Conservation (phyloP, 2,797 vertebrate genomes). For the Onychomys torridus region DNA sequence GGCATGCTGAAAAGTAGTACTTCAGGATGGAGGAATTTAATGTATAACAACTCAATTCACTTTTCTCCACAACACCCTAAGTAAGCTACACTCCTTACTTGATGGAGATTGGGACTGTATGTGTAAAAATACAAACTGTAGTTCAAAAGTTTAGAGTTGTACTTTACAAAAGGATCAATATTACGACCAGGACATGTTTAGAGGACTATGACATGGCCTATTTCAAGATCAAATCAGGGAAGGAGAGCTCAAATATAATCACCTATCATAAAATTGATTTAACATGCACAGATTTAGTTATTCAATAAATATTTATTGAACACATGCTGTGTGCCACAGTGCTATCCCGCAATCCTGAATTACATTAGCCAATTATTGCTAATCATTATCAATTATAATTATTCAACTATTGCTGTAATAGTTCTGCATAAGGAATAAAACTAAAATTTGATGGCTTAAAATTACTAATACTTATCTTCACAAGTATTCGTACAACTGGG, state of each 20-base stretch:
- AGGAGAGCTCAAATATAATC: conserved; percentile 10
- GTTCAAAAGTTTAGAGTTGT: background rate
- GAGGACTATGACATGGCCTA: conserved; percentile 32
- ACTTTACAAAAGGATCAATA: conserved; percentile 38
- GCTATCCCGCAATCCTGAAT: conserved; percentile 26
- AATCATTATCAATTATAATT: conserved; percentile 37
- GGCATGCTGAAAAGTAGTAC: background rate
- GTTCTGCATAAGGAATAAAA: conserved; percentile 2
- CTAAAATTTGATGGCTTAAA: conserved; percentile 37
- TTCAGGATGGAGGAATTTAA: background rate
- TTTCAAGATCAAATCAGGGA: conserved; percentile 27
- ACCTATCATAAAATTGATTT: conserved; percentile 47
- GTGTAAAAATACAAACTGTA: conserved; percentile 24
- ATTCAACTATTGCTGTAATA: background rate
- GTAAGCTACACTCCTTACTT: background rate
- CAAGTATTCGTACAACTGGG: background rate
- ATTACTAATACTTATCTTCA: conserved; percentile 16
- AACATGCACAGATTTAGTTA: conserved; percentile 47
- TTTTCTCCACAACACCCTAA: background rate
- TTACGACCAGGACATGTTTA: background rate
- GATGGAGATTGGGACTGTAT: background rate
- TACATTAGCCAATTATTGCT: conserved; percentile 32
- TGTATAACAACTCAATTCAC: background rate
- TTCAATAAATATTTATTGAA: conserved; percentile 57
- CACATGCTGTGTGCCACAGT: background rate